Percentiles rank a stretch among this genome's conserved stretches.
These are phyloP conservation scores for pig (Sus scrofa) DNA, from an alignment of 2,113 vertebrate species.

Conservation along the genomic window T2T-Sscrofa CM000816.6:72249001-72249500, in stretches of 20 bases:
- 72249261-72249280: neutral
- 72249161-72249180: neutral
- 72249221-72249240: neutral
- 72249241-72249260: neutral
- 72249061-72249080: neutral
- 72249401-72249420: slow-evolving; percentile 75
- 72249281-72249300: slow-evolving; percentile 32
- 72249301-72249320: neutral
- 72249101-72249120: neutral
- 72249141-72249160: neutral
- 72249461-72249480: slow-evolving; percentile 95
- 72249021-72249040: neutral
- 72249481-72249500: slow-evolving; percentile 93
- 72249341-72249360: neutral
- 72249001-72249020: slow-evolving; percentile 25
- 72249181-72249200: neutral
- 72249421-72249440: slow-evolving; percentile 89
- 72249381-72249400: neutral
- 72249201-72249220: neutral
- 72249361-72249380: neutral
- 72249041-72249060: neutral
- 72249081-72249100: neutral
- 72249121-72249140: neutral
- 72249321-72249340: neutral
- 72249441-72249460: slow-evolving; percentile 95